Conservation (phyloP, 2,113 vertebrate species). For the Corythoichthys intestinalis region DNA sequence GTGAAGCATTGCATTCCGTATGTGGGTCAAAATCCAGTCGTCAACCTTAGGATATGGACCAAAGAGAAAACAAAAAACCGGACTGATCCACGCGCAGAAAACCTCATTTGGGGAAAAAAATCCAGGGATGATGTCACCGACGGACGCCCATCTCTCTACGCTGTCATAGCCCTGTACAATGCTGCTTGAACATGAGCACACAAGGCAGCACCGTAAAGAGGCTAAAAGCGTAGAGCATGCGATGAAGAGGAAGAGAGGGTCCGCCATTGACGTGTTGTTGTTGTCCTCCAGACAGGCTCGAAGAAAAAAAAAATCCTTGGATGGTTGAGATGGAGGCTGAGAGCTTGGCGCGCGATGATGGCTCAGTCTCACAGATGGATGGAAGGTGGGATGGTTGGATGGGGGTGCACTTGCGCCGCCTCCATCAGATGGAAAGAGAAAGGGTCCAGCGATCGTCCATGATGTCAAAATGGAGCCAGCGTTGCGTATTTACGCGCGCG, state of each 20-base stretch:
- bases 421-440: conserved; percentile 46
- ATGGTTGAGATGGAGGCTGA: neutral
- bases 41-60: neutral
- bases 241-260: conserved; percentile 10
- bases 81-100: neutral
- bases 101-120: neutral
- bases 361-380: neutral
- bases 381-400: conserved; percentile 5
- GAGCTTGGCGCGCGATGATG: neutral
- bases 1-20: neutral
- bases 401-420: conserved; percentile 40
- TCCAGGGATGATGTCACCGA: conserved; percentile 2
- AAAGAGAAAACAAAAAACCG: neutral
- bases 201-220: conserved; percentile 82
- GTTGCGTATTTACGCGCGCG: neutral
- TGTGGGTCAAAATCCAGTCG: neutral
- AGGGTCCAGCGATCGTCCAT: neutral
- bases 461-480: neutral
- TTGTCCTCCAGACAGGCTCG: neutral
- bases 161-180: conserved; percentile 82
- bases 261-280: conserved; percentile 28
- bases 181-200: conserved; percentile 78
- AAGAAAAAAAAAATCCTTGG: neutral
- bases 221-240: conserved; percentile 74
- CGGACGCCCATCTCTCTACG: conserved; percentile 54